Conservation (phyloP, 2,113 vertebrate species). For the Mustela nigripes region DNA sequence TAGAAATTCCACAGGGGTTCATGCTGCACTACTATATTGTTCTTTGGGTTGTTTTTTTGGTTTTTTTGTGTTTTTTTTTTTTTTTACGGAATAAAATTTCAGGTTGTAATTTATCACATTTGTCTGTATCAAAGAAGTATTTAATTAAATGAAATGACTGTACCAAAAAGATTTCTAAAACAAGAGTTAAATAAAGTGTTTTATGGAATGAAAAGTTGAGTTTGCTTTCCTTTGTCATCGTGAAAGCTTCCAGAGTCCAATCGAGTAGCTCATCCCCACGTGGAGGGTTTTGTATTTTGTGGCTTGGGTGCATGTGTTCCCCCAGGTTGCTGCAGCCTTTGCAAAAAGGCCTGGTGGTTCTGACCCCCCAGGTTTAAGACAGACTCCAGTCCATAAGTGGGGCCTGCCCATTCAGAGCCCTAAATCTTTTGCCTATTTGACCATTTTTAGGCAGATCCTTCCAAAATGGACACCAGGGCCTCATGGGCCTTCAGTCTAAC, state of each 20-base stretch:
- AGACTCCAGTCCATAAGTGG: background rate
- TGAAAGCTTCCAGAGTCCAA: background rate
- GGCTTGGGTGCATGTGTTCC: background rate
- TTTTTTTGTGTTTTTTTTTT: background rate
- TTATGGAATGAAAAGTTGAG: constrained; percentile 26
- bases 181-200: constrained; percentile 53
- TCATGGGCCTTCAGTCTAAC: background rate
- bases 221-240: constrained; percentile 59
- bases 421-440: background rate
- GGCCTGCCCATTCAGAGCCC: background rate
- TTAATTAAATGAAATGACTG: constrained; percentile 70
- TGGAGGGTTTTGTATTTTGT: background rate
- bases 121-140: constrained; percentile 70
- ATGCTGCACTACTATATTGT: constrained; percentile 59
- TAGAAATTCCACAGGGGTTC: background rate
- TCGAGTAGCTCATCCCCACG: background rate
- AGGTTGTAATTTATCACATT: constrained; percentile 77
- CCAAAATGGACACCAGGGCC: background rate
- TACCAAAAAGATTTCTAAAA: constrained; percentile 73
- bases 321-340: background rate
- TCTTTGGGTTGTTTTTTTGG: constrained; percentile 59
- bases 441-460: constrained; percentile 6
- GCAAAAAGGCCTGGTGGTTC: background rate
- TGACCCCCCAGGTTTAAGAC: background rate
- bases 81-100: constrained; percentile 71